A percentile compares a stretch with the other conserved stretches of the same genome.
These are phyloP conservation scores for Drosophila acutilabella DNA, from an alignment of 2,888 invertebrate species.

Conservation along the genomic window DNA sequence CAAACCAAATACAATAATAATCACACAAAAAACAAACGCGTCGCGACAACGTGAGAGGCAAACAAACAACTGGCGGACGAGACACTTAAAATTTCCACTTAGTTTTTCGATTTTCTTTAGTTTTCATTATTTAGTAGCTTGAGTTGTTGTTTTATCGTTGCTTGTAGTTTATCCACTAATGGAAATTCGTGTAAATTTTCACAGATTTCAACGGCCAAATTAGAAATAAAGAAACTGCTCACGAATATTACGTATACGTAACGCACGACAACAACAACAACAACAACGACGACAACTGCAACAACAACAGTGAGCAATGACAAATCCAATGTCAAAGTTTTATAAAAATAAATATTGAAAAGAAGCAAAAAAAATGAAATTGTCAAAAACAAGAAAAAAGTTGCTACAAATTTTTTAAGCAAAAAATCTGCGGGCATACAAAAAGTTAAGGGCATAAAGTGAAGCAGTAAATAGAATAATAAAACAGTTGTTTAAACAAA, in stretches of 20 bases:
- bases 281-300: slow-evolving; percentile 46
- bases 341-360: slow-evolving; percentile 78
- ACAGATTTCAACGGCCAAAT: slow-evolving; percentile 23
- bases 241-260: slow-evolving; percentile 75
- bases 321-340: slow-evolving; percentile 83
- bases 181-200: slow-evolving; percentile 18
- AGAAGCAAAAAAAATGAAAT: slow-evolving; percentile 13
- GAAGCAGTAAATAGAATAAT: background rate
- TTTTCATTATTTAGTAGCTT: slow-evolving; percentile 5
- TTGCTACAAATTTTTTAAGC: background rate
- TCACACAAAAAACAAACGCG: slow-evolving; percentile 39
- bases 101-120: slow-evolving; percentile 3
- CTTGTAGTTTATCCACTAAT: slow-evolving; percentile 27
- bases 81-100: slow-evolving; percentile 32
- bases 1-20: slow-evolving; percentile 52
- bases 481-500: background rate
- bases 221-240: slow-evolving; percentile 23
- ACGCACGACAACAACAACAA: slow-evolving; percentile 51
- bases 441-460: background rate
- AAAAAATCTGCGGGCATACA: background rate
- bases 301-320: slow-evolving; percentile 73
- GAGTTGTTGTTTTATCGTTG: slow-evolving; percentile 1
- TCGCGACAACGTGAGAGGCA: slow-evolving; percentile 44
- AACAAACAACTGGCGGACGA: slow-evolving; percentile 26
- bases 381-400: slow-evolving; percentile 2